Percentiles rank a stretch among this genome's conserved stretches.
These are phyloP conservation scores for Calameuta filiformis DNA, from an alignment of 2,888 invertebrate species.

Conservation along the genomic window DNA sequence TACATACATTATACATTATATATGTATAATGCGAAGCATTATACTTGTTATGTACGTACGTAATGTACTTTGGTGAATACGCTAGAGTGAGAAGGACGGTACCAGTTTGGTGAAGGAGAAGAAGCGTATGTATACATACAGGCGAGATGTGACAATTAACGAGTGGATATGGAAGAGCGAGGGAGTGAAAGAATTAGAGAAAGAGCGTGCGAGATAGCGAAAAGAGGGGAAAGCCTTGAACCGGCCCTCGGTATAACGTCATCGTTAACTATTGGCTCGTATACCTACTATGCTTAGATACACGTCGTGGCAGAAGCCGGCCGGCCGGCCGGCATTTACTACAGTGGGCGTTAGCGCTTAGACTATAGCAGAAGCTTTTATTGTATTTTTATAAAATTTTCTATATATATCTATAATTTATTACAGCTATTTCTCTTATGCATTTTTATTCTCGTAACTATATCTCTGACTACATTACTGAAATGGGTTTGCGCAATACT, in stretches of 20 bases:
- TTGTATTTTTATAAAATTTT: background rate
- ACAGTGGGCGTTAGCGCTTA: background rate
- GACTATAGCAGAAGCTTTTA: background rate
- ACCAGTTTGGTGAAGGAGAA: background rate
- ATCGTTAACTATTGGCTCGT: slow-evolving; percentile 40
- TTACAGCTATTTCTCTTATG: background rate
- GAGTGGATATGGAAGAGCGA: background rate
- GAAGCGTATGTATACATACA: background rate
- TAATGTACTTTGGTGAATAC: background rate
- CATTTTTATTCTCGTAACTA: background rate
- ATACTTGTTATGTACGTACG: background rate
- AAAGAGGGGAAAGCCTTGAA: slow-evolving; percentile 40
- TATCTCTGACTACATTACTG: background rate
- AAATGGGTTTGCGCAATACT: background rate
- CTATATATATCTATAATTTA: background rate
- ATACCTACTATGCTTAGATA: background rate
- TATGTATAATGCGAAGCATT: background rate
- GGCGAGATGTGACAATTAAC: background rate
- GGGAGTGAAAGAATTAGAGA: background rate
- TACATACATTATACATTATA: background rate
- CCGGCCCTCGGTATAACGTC: slow-evolving; percentile 37
- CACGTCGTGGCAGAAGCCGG: slow-evolving; percentile 10
- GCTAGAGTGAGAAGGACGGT: background rate
- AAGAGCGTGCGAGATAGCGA: background rate
- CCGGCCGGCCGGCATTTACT: slow-evolving; percentile 10